phyloP scores from a whole-genome alignment of 2,888 invertebrate genomes.

The Graphium colonna region DNA sequence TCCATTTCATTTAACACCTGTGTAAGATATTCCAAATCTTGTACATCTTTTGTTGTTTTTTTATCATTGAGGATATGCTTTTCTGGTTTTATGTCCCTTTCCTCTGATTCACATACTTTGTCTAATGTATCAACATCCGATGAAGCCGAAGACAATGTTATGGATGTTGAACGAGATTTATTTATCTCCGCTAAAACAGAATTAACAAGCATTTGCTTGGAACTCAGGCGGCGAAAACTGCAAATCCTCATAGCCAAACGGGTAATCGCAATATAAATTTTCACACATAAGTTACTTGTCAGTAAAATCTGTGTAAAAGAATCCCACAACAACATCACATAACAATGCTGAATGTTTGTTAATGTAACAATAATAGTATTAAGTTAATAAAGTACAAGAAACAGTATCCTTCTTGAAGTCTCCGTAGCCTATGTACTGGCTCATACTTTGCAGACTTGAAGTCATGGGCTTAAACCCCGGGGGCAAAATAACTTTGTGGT shows the following conservation, averaged over 20 bases:
- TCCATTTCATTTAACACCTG: conserved; percentile 32
- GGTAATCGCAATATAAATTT: conserved; percentile 52
- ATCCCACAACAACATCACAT: conserved; percentile 43
- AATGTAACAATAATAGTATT: no score
- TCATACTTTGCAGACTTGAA: no score
- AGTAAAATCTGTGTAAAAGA: conserved; percentile 49
- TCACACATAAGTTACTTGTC: conserved; percentile 60
- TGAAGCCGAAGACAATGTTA: conserved; percentile 39
- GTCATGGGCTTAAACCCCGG: no score
- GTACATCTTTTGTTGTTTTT: conserved; percentile 36
- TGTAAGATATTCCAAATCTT: conserved; percentile 42
- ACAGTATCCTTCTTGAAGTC: no score
- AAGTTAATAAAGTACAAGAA: no score
- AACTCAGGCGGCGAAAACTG: conserved; percentile 39
- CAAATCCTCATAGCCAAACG: conserved; percentile 52
- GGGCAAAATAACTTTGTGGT: no score
- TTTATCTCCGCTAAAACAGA: conserved; percentile 27
- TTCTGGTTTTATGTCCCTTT: conserved; percentile 26
- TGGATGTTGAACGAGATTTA: conserved; percentile 25
- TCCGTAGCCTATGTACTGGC: no score
- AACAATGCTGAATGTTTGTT: no score
- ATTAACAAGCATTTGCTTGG: conserved; percentile 30
- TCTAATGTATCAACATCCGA: conserved; percentile 44
- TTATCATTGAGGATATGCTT: conserved; percentile 20
- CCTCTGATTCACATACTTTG: conserved; percentile 37